These are phyloP conservation scores for Campylorhamphus procurvoides DNA, from an alignment of 2,113 vertebrate species.

Conservation along the genomic window DNA sequence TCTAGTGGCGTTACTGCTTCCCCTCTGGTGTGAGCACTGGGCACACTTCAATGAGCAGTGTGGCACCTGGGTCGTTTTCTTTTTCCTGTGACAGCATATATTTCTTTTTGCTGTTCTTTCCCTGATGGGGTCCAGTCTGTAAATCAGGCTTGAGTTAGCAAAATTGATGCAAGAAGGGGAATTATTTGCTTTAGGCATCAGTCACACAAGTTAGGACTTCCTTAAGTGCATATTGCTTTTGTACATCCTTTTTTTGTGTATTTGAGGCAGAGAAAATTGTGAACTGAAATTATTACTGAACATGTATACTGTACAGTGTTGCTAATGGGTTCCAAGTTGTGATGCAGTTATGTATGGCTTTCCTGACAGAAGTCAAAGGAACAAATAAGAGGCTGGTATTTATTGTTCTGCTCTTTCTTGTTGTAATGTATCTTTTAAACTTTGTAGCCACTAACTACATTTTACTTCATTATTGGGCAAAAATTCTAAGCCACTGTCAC, in stretches of 20 bases:
- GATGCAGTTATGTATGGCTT: accelerated
- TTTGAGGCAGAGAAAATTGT: not conserved
- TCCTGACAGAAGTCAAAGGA: not conserved
- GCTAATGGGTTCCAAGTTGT: not conserved
- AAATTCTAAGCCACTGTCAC: not conserved
- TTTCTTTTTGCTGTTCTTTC: not conserved
- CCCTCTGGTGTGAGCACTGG: not conserved
- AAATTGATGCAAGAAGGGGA: not conserved
- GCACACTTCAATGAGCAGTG: not conserved
- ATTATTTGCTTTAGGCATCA: not conserved
- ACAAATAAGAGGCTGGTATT: not conserved
- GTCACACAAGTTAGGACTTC: not conserved
- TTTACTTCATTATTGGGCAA: not conserved
- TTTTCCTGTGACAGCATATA: accelerated
- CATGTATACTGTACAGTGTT: accelerated
- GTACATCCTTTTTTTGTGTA: not conserved
- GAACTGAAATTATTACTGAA: not conserved
- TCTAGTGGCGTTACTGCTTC: not conserved
- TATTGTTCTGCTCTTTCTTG: not conserved
- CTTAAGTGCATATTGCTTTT: not conserved
- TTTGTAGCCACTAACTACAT: not conserved
- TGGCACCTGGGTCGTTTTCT: not conserved
- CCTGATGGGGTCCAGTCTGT: not conserved
- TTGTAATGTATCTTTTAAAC: accelerated
- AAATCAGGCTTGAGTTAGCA: not conserved